phyloP scores from a whole-genome alignment of 2,797 vertebrate species.

The Telmatherina bonti region DNA sequence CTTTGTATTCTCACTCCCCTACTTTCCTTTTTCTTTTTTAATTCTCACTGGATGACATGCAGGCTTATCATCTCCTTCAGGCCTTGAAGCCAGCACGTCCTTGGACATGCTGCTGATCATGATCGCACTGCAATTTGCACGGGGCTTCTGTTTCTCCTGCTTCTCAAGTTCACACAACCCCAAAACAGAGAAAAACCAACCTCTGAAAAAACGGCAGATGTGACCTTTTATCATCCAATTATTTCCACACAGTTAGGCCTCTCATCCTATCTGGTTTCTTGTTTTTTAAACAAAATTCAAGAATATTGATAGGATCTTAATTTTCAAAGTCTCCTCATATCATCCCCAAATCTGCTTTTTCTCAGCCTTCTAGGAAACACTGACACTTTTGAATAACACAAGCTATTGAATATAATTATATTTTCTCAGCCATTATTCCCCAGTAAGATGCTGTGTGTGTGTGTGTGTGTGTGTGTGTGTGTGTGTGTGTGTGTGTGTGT shows the following conservation, averaged over 20 bases:
- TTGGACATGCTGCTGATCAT: slow-evolving; percentile 24
- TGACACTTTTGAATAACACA: slow-evolving; percentile 51
- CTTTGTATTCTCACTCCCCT: slow-evolving; percentile 31
- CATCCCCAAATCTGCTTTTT: slow-evolving; percentile 64
- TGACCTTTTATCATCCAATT: slow-evolving; percentile 61
- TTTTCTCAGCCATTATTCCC: slow-evolving; percentile 67
- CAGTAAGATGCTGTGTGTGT: slow-evolving; percentile 36
- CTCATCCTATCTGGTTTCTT: slow-evolving; percentile 55
- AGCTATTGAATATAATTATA: slow-evolving; percentile 69
- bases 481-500: neutral
- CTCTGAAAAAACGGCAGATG: slow-evolving; percentile 38
- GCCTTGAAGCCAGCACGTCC: slow-evolving; percentile 20
- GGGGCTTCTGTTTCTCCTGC: slow-evolving; percentile 54
- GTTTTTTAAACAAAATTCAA: slow-evolving; percentile 53
- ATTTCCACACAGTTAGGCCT: slow-evolving; percentile 34
- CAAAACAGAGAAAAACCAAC: slow-evolving; percentile 15
- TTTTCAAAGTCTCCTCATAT: slow-evolving; percentile 15
- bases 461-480: too few relatives aligned
- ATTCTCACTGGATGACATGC: neutral
- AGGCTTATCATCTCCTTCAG: slow-evolving; percentile 27
- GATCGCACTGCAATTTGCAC: slow-evolving; percentile 16
- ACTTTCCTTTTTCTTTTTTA: slow-evolving; percentile 5
- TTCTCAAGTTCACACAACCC: slow-evolving; percentile 27
- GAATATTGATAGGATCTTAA: slow-evolving; percentile 52
- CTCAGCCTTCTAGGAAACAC: slow-evolving; percentile 51